A percentile compares a stretch with the other conserved stretches of the same genome.
Conservation (phyloP, 2,113 vertebrate species). For the Lagenorhynchus albirostris region DNA sequence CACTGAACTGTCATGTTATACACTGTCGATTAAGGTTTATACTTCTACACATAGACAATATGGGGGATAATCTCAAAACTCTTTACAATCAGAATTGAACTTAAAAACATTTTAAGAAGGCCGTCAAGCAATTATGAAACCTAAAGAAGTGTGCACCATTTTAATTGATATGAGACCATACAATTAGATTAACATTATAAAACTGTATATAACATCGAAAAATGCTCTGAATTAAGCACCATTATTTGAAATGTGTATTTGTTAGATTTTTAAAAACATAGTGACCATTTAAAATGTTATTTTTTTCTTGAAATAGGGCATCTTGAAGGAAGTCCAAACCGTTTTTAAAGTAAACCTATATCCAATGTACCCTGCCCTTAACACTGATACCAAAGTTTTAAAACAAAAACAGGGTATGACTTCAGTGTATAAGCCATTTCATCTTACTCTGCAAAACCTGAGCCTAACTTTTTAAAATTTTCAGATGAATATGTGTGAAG, state of each 20-base stretch:
- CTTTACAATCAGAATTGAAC: slow-evolving; percentile 21
- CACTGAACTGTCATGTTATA: background rate
- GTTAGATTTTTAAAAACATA: background rate
- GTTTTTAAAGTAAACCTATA: slow-evolving; percentile 36
- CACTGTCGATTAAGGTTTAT: background rate
- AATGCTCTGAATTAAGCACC: slow-evolving; percentile 9
- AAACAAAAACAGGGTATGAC: background rate
- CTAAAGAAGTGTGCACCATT: background rate
- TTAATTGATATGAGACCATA: background rate
- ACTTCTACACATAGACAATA: background rate
- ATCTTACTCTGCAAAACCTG: background rate
- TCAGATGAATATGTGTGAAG: background rate
- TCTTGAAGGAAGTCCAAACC: background rate
- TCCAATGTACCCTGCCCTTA: background rate
- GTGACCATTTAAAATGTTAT: background rate
- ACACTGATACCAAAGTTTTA: background rate
- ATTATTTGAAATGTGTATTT: slow-evolving; percentile 22
- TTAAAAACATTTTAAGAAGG: slow-evolving; percentile 21
- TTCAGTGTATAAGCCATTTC: slow-evolving; percentile 14
- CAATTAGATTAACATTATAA: slow-evolving; percentile 34
- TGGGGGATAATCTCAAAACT: background rate
- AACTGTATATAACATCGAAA: background rate
- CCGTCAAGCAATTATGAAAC: background rate
- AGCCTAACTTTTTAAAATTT: slow-evolving; percentile 8
- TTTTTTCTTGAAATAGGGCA: background rate